Evolutionary conservation across 1,140 invertebrate genomes (phyloP), one percentile per base, ranked within the genome.

Genomic region (Diploscapter pachys): DNA sequence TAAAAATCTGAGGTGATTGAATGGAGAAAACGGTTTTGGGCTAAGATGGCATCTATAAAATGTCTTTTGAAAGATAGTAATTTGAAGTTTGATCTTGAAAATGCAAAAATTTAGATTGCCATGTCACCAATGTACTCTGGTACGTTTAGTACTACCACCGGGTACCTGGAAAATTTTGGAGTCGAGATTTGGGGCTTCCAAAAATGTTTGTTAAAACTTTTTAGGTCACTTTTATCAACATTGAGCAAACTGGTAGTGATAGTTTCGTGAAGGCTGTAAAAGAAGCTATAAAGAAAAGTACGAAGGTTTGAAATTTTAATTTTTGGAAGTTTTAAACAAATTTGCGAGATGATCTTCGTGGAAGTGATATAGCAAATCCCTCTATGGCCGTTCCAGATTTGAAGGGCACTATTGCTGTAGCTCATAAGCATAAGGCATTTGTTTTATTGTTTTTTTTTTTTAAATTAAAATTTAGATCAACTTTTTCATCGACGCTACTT

Each of bases 101-200:
- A 1, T 31, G 31, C 9, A 59, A 59, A 59, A 11, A 13, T 31
- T 64, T 50, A 2, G 63, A 73, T 74, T 55, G 48, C 53, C 2
- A 74, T 74, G 73, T 57, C 13, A 49, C 65, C 73, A 52, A 74
- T 74, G 13, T 74, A 74, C 49, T 62, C 56, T 67, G 65, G 73
- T 11, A 61, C 65, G 11, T 74, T 51, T 53, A 69, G 57, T n/a
- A 69, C 70, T 65, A 63, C 66, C 3, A 74, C 64, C 9, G 73
- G 70, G 48, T 69, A 65, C n/a, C 31, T 74, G 54, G 56, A 49
- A 11, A 8, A 63, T 0, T 31, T 31, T 31, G 31, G 31, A 31
- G 31, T 31, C 31, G 31, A 31, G 31, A 31, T 31, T 31, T 31
- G 31, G 31, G n/a, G 63, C 31, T 1, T 31, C 31, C 31, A 31